Evolutionary conservation across 92 coral and sea anemone species (phyloP), one percentile per base, ranked within the genome.

Genomic region (Nematostella vectensis): DNA sequence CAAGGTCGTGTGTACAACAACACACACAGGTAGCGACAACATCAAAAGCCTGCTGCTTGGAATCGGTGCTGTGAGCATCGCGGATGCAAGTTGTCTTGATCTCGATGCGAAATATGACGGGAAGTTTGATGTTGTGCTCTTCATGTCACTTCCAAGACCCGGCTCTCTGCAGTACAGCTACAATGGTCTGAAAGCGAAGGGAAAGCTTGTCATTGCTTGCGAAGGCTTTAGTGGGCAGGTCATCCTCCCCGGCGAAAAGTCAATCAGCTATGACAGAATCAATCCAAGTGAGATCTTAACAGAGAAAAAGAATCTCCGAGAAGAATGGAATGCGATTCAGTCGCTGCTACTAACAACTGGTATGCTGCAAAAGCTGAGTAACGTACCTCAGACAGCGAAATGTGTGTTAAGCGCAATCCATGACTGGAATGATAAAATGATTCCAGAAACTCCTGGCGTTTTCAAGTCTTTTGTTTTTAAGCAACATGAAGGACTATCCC

Each of bases 161-260:
- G 61, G 45, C 12, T 11, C 51, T 45, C 18, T 45, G 18, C 51
- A 45, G 23, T 17, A 6, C 9, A 45, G 51, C 18, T 45, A 6
- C 21, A 4, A 11, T 4, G 21, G 17, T 11, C 57, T 80, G 13
- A 73, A 69, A 31, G 54, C 54, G 1, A 67, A 57, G 11, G 87
- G 77, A 4, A 67, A 58, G 39, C 58, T 80, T 13, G 44, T 74
- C 16, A 19, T 60, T 21, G 62, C 71, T 52, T 62, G 75, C 36
- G 60, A 63, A 20, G 21, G 30, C 26, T 26, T 48, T 50, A 25
- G 25, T 19, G 55, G 59, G 2, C 40, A 44, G 1, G 48, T 68
- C 29, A 31, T 50, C 25, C 45, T 74, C 6, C 60, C 67, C 16
- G 47, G 57, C 10, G 57, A 50, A 38, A 69, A 68, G 54, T 18